Percentiles rank a stretch among this genome's conserved stretches.
These are phyloP conservation scores for Drosophila littoralis DNA, from an alignment of 1,140 invertebrate species.

Conservation along the genomic window DNA sequence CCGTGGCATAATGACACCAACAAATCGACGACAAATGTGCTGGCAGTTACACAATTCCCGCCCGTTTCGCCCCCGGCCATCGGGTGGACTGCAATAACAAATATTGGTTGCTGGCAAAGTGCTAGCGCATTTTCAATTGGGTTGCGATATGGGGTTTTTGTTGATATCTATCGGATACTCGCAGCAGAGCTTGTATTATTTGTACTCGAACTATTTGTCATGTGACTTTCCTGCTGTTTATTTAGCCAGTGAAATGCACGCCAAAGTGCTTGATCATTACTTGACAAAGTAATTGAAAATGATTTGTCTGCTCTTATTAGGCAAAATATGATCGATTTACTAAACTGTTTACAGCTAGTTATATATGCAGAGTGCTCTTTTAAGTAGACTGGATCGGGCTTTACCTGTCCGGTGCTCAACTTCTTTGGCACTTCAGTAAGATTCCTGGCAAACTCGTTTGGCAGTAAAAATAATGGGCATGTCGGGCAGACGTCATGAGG, in stretches of 20 bases:
- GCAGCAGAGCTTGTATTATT: constrained; percentile 31
- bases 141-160: constrained; percentile 55
- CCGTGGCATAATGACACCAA: constrained; percentile 73
- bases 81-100: constrained; percentile 61
- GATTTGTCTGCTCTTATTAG: constrained; percentile 14
- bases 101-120: constrained; percentile 68
- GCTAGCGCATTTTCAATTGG: constrained; percentile 68
- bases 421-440: constrained; percentile 17
- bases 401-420: neutral
- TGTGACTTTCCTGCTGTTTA: constrained; percentile 45
- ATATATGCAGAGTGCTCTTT: neutral
- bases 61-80: neutral
- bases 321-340: constrained; percentile 41
- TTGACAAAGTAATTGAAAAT: constrained; percentile 47
- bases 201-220: constrained; percentile 44
- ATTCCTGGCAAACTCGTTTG: constrained; percentile 34
- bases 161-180: constrained; percentile 39
- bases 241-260: constrained; percentile 42
- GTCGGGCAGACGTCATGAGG: constrained; percentile 11
- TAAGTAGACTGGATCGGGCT: no score
- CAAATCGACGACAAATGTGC: constrained; percentile 72
- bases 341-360: neutral
- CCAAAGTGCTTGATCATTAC: constrained; percentile 38
- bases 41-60: constrained; percentile 5
- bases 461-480: constrained; percentile 35